Percentiles rank a stretch among this genome's conserved stretches.
Evolutionary conservation across 2,888 invertebrate species (phyloP).

Genomic region (Lepetodrilus schrolli): DNA sequence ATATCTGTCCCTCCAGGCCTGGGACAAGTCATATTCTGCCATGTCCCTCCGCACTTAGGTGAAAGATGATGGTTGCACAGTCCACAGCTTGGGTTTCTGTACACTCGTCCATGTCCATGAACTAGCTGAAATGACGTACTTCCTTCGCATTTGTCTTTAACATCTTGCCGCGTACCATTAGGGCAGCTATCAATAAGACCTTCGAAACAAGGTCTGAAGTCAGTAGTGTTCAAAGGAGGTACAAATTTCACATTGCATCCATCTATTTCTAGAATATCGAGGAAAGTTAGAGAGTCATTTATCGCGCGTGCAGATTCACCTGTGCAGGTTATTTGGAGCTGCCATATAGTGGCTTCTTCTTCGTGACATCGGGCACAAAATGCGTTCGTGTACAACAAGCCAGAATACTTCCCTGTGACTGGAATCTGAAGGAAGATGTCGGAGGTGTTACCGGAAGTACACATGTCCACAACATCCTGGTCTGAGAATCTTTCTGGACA

Average conservation of each 20-base stretch:
- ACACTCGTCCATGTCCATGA: not conserved
- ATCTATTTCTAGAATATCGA: not conserved
- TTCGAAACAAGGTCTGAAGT: not conserved
- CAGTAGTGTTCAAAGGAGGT: not conserved
- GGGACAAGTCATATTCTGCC: not conserved
- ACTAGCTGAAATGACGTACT: not conserved
- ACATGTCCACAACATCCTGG: not conserved
- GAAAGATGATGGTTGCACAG: not conserved
- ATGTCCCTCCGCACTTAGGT: not conserved
- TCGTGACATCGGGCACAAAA: conserved; percentile 18
- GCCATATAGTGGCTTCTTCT: not conserved
- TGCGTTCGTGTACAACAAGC: not conserved
- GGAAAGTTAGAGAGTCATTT: not conserved
- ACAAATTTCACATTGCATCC: not conserved
- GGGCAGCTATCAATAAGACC: not conserved
- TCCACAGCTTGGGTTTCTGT: not conserved
- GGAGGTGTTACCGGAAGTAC: not conserved
- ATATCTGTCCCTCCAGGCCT: not conserved
- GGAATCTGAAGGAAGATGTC: conserved; percentile 6
- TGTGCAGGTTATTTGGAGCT: not conserved
- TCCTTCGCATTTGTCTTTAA: not conserved
- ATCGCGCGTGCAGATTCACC: not conserved
- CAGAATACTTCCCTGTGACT: not conserved
- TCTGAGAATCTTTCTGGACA: not conserved
- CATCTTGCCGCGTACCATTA: not conserved